phyloP scores from a whole-genome alignment of 2,888 invertebrate genomes.

The Schrankia costaestrigalis region DNA sequence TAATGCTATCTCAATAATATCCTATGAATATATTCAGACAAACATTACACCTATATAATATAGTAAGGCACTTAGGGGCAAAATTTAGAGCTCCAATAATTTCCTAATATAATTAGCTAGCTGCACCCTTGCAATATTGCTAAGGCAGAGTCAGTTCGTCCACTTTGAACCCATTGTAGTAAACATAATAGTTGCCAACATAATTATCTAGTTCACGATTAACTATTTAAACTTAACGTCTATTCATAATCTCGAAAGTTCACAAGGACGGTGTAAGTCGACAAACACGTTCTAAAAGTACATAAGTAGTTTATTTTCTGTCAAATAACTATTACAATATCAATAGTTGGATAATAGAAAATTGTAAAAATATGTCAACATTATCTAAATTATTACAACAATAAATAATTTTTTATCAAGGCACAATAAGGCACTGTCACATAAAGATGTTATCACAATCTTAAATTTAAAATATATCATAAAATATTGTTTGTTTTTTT shows the following conservation, averaged over 20 bases:
- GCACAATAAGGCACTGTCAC: slow-evolving; percentile 79
- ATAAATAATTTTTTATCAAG: slow-evolving; percentile 70
- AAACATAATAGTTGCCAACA: slow-evolving; percentile 64
- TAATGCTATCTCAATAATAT: slow-evolving; percentile 10
- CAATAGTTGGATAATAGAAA: slow-evolving; percentile 59
- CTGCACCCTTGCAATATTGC: slow-evolving; percentile 60
- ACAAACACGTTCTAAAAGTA: slow-evolving; percentile 66
- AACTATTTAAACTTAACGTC: slow-evolving; percentile 66
- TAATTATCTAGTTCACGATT: slow-evolving; percentile 63
- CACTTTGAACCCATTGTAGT: slow-evolving; percentile 40
- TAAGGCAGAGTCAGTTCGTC: slow-evolving; percentile 43
- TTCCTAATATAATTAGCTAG: slow-evolving; percentile 43
- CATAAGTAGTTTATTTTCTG: slow-evolving; percentile 63
- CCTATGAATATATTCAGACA: slow-evolving; percentile 11
- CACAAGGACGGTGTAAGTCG: slow-evolving; percentile 80
- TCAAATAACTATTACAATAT: slow-evolving; percentile 56
- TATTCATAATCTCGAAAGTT: slow-evolving; percentile 78
- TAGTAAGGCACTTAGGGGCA: slow-evolving; percentile 44
- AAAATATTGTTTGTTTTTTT: slow-evolving; percentile 40
- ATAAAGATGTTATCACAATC: slow-evolving; percentile 78
- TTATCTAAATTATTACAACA: slow-evolving; percentile 70
- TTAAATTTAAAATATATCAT: slow-evolving; percentile 56
- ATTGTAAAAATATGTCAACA: slow-evolving; percentile 64
- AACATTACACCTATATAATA: slow-evolving; percentile 17
- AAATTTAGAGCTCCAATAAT: slow-evolving; percentile 32